Conservation (phyloP, 2,797 vertebrate species). For the Cossypha caffra region DNA sequence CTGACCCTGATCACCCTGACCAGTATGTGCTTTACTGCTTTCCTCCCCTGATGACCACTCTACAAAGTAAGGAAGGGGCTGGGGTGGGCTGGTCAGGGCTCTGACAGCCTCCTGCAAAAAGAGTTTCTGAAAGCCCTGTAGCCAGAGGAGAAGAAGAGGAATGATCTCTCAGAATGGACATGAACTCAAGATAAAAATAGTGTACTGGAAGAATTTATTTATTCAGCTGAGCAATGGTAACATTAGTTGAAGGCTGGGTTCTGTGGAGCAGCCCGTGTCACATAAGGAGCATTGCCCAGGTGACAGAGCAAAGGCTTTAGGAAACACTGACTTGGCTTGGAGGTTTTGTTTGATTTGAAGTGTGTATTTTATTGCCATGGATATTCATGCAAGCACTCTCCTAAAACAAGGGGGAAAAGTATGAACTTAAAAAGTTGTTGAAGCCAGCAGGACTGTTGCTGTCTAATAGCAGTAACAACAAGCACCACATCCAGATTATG, state of each 20-base stretch:
- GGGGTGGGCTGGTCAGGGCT: neutral
- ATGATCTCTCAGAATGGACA: slow-evolving; percentile 9
- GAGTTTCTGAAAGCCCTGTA: neutral
- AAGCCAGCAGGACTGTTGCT: neutral
- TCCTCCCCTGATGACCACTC: neutral
- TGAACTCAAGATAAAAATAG: neutral
- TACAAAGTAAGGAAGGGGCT: neutral
- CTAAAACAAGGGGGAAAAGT: neutral
- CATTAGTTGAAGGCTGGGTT: neutral
- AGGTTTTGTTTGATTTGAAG: neutral
- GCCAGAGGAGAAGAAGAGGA: neutral
- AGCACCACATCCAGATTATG: neutral
- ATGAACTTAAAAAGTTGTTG: neutral
- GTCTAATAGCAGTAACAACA: neutral
- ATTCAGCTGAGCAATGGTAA: slow-evolving; percentile 36
- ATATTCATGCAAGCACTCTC: neutral
- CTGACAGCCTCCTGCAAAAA: neutral
- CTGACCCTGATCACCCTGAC: neutral
- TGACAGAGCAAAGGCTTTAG: neutral
- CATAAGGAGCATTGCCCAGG: neutral
- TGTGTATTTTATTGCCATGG: slow-evolving; percentile 17
- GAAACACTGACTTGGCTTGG: neutral
- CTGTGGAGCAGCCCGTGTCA: fast-evolving
- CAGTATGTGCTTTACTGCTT: neutral
- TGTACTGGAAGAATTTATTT: slow-evolving; percentile 33